phyloP scores from a whole-genome alignment of 2,113 vertebrate species.

The Chloropsis cyanopogon region DNA sequence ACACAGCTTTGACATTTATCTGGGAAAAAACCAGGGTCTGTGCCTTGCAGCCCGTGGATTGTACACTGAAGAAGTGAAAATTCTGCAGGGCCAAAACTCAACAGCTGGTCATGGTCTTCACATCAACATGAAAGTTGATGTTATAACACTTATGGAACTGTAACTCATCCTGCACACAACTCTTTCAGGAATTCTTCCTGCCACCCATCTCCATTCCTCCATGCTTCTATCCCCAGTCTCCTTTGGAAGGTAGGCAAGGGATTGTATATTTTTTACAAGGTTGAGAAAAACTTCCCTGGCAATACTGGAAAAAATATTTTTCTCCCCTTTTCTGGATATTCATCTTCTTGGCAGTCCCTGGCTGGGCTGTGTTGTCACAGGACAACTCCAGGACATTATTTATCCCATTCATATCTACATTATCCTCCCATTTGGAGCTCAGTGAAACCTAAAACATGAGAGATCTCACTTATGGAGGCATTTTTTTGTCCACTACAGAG shows the following conservation, averaged over 20 bases:
- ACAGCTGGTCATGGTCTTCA: background rate
- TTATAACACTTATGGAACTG: background rate
- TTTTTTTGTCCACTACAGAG: background rate
- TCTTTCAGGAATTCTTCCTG: background rate
- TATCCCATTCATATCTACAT: background rate
- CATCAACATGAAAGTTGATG: background rate
- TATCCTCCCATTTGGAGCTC: background rate
- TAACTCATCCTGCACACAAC: background rate
- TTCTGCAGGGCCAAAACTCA: background rate
- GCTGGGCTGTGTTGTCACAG: background rate
- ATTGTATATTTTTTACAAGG: background rate
- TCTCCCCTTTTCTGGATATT: background rate
- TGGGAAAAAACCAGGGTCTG: background rate
- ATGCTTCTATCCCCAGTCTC: background rate
- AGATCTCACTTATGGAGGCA: background rate
- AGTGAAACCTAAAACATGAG: background rate
- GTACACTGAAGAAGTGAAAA: background rate
- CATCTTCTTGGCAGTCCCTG: background rate
- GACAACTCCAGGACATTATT: background rate
- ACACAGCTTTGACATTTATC: background rate
- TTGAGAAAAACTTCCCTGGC: background rate
- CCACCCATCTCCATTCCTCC: background rate
- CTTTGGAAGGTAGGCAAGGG: background rate
- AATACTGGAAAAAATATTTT: background rate
- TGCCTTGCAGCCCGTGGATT: background rate